phyloP scores from a whole-genome alignment of 2,888 invertebrate genomes.

The Synanthedon tipuliformis region DNA sequence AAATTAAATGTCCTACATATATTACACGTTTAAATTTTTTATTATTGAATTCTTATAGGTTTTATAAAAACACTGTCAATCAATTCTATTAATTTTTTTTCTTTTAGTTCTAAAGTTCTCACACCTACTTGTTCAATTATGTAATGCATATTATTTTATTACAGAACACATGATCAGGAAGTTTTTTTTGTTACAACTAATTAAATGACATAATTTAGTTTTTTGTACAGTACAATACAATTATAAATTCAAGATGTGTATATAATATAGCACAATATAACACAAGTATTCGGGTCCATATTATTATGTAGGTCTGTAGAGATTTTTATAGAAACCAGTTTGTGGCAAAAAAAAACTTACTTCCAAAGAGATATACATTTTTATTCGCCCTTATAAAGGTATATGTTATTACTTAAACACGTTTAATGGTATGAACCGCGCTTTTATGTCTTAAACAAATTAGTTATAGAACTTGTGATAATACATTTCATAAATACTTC shows the following conservation, averaged over 20 bases:
- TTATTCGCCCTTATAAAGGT: too few species aligned
- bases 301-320: too few species aligned
- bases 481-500: too few species aligned
- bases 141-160: neutral
- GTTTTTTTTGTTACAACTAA: neutral
- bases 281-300: too few species aligned
- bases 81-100: neutral
- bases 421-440: too few species aligned
- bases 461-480: too few species aligned
- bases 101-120: neutral
- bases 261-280: neutral
- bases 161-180: neutral
- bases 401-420: too few species aligned
- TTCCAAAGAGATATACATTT: too few species aligned
- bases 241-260: neutral
- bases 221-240: neutral
- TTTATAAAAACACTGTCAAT: neutral
- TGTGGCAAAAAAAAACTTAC: too few species aligned
- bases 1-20: too few species aligned
- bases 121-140: neutral
- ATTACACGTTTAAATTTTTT: neutral
- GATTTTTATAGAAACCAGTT: too few species aligned
- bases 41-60: neutral
- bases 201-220: conserved; percentile 1
- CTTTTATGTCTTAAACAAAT: too few species aligned